Evolutionary conservation across 2,888 invertebrate genomes (phyloP), one percentile per base, ranked within the genome.

Genomic region (Silvanus unidentatus): DNA sequence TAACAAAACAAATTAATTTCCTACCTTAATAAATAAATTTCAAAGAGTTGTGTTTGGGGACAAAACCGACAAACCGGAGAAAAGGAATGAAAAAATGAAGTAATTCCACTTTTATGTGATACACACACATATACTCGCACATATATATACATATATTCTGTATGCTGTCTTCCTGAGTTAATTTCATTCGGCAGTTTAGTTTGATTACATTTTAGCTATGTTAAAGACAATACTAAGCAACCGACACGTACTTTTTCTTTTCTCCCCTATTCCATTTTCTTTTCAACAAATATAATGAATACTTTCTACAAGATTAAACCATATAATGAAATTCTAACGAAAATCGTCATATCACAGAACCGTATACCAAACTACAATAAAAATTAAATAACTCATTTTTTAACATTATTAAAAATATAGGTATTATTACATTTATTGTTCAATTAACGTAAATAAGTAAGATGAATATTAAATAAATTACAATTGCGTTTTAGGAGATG

Each of bases 201-300:
- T 32, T 32, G 50, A 53, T 53, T 53, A 53, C 46, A 43, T 28
- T 22, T 34, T 42, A 49, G 48, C 48, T 49, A 22, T 48, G 48
- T 47, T 49, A 37, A 45, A 48, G 49, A 53, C 47, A 49, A 53
- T 47, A 46, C 47, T 47, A 42, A 43, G 47, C 38, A 35, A 47
- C 44, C 41, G 45, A 37, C 40, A 38, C 46, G 35, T 51, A 51
- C 45, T 51, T 50, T 51, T 45, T 35, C 43, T 32, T 22, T 22
- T 22, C 22, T 22, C 22, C 22, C 35, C 45, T 48, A 47, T 46
- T 47, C 44, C 40, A 32, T 32, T 32, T 32, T 32, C 32, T 32
- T 32, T 22, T n/a, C 11, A 32, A 32, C 32, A 32, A 32, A 32
- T 32, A 32, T 32, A 11, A 32, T 32, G n/a, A 32, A 12, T 32